Base-by-base conservation (phyloP, 2,797 vertebrate genomes). In the Halcyon smyrnensis region DNA sequence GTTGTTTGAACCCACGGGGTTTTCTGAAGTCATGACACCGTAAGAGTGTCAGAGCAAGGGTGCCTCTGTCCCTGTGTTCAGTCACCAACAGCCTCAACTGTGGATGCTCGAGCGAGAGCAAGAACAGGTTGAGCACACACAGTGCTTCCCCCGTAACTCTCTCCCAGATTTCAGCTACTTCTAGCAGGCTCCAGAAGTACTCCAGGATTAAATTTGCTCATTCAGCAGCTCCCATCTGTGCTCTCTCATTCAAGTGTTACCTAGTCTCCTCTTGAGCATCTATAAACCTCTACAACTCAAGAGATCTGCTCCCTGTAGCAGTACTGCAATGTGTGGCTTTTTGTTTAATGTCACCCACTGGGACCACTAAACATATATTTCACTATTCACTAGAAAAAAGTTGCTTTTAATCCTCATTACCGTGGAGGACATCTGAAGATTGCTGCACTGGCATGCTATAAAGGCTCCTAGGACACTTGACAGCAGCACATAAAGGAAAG, bases 71-170 rank as follows among this genome's bases (percentile, higher is more conserved):
- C 28, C 67, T 30, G 34, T 24, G 46, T 16, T 73, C 63, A 19
- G 36, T 3, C 73, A 51, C 43, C 63, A 80, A 43, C 18, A 12
- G 11, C 50, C 60, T 48, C 0, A 0, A 0, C 43, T n/a, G 11
- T 14, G 18, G 41, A 45, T 48, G 51, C 41, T 5, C 3, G 1
- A 84, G 32, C 30, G 51, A 82, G 24, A 34, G 43, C 59, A 82
- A 67, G 65, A 82, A 19, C 13, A 34, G 12, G 11, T 41, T 24
- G 60, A 64, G 83, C 60, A 27, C 5, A 39, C 3, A 8, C 30
- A 63, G 8, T 28, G 15, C 60, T 73, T 64, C 24, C 39, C 34
- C 18, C 2, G 0, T 46, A 32, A 69, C 4, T 19, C 19, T 46
- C 57, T 51, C n/a, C 24, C 46, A 82, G 69, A 20, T 93, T 78